Percentiles rank a stretch among this genome's conserved stretches.
Evolutionary conservation across 2,113 vertebrate species (phyloP).

Genomic region (Myotis lucifugus): DNA sequence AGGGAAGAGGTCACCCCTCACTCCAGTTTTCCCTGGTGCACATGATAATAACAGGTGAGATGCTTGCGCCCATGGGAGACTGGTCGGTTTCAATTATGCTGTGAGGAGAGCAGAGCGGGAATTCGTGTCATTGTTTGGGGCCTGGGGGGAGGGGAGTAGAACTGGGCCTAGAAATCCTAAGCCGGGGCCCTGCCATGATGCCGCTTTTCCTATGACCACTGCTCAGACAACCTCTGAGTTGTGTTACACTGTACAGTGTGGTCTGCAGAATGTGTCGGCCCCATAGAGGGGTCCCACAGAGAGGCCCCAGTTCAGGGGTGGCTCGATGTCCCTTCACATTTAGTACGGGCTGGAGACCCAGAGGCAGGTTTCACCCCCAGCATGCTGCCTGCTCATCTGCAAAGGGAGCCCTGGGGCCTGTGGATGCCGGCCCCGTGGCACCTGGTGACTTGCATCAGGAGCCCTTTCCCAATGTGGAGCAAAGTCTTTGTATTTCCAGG

Average conservation of each 20-base stretch:
- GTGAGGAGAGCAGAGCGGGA: neutral
- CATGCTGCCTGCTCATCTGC: neutral
- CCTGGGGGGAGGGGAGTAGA: neutral
- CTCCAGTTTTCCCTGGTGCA: neutral
- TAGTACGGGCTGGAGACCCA: neutral
- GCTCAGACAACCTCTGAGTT: neutral
- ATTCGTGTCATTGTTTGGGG: neutral
- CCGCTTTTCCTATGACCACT: neutral
- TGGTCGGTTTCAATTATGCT: neutral
- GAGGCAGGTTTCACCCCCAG: neutral
- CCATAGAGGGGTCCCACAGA: neutral
- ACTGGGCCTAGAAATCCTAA: neutral
- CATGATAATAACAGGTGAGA: neutral
- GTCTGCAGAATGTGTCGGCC: neutral
- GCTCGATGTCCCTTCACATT: neutral
- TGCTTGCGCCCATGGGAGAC: neutral
- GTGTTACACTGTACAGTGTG: neutral
- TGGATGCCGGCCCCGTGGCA: neutral
- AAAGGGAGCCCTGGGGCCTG: neutral
- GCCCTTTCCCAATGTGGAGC: neutral
- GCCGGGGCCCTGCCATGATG: rapidly evolving
- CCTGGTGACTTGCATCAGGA: neutral
- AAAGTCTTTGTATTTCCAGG: neutral
- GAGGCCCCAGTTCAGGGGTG: neutral
- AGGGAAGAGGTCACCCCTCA: neutral